Evolutionary conservation across 2,888 invertebrate genomes (phyloP).

Genomic region (Agonum fuliginosum): DNA sequence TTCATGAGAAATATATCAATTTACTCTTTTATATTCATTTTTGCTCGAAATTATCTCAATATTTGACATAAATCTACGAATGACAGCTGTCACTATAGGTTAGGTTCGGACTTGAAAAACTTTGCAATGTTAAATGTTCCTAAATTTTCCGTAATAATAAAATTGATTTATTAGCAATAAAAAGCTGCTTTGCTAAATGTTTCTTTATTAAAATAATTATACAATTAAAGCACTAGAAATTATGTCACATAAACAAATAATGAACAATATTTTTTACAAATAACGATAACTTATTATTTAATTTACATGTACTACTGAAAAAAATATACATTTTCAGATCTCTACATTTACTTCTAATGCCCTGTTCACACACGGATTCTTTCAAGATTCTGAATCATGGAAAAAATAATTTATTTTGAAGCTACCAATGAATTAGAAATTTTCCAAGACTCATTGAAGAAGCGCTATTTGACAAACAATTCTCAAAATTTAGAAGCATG

Average conservation of each 20-base stretch:
- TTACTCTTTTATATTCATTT: slow-evolving; percentile 11
- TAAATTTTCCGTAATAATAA: neutral
- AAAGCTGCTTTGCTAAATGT: slow-evolving; percentile 38
- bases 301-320: neutral
- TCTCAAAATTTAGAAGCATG: too few relatives aligned
- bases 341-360: neutral
- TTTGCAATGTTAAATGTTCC: neutral
- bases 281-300: neutral
- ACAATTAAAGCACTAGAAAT: slow-evolving; percentile 43
- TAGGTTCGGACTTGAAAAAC: slow-evolving; percentile 7
- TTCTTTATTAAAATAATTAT: slow-evolving; percentile 56
- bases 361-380: too few relatives aligned
- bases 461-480: too few relatives aligned
- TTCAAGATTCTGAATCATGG: too few relatives aligned
- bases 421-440: too few relatives aligned
- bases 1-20: neutral
- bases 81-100: slow-evolving; percentile 28
- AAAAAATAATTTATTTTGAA: too few relatives aligned
- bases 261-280: slow-evolving; percentile 4
- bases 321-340: slow-evolving; percentile 31
- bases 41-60: neutral
- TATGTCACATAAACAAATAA: neutral
- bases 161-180: too few relatives aligned
- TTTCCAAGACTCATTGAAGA: too few relatives aligned
- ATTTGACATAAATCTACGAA: neutral